Conservation (phyloP, 2,113 vertebrate genomes). For the Stigmatopora nigra region DNA sequence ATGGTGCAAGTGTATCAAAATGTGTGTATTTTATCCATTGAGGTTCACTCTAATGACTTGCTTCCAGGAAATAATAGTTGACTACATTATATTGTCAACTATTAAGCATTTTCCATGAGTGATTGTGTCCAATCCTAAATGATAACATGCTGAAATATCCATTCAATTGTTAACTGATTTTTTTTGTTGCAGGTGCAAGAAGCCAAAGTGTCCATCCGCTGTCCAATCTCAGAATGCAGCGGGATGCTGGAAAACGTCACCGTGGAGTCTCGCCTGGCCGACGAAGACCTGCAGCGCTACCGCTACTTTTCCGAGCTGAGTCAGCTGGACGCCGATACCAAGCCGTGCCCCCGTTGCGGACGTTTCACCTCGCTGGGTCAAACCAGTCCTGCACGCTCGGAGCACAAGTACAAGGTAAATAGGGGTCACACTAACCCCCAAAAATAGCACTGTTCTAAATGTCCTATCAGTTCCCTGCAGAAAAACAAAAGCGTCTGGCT, state of each 20-base stretch:
- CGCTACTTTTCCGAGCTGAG: slow-evolving; percentile 93
- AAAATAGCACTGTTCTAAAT: no score
- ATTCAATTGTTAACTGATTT: not conserved
- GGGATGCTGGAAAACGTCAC: slow-evolving; percentile 85
- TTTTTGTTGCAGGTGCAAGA: slow-evolving; percentile 74
- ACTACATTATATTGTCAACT: slow-evolving; percentile 20
- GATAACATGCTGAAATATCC: not conserved
- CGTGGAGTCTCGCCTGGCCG: slow-evolving; percentile 79
- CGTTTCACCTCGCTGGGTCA: slow-evolving; percentile 88
- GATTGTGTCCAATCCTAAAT: not conserved
- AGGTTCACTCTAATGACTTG: not conserved
- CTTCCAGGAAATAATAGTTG: not conserved
- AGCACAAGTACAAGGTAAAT: slow-evolving; percentile 91
- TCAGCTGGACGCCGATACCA: slow-evolving; percentile 90
- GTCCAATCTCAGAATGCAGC: slow-evolving; percentile 89
- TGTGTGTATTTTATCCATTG: not conserved
- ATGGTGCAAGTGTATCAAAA: not conserved
- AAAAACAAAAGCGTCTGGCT: no score
- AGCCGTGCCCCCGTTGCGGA: slow-evolving; percentile 95
- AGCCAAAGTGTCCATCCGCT: slow-evolving; percentile 81
- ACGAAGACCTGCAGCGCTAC: slow-evolving; percentile 86
- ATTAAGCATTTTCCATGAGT: slow-evolving; percentile 15
- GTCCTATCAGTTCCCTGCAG: no score
- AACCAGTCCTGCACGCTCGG: slow-evolving; percentile 75
- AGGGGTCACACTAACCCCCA: no score